Evolutionary conservation across 1,140 invertebrate genomes (phyloP).

Genomic region (Zaprionus gabonicus): DNA sequence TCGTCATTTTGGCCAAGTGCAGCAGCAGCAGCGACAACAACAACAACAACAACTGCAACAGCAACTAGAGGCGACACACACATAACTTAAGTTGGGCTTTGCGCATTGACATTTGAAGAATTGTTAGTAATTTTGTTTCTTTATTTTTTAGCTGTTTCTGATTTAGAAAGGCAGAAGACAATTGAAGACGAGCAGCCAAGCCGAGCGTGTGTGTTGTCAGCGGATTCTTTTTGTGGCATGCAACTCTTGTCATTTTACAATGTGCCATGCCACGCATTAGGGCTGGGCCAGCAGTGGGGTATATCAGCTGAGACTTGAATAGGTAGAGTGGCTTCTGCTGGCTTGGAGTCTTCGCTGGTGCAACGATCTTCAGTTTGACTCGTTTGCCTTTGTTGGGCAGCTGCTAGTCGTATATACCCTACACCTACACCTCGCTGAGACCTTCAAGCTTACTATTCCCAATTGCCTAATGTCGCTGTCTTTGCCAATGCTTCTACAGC

Average conservation of each 20-base stretch:
- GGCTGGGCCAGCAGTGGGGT: not conserved
- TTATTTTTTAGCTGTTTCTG: slow-evolving; percentile 17
- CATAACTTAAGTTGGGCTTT: slow-evolving; percentile 42
- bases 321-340: too few relatives aligned
- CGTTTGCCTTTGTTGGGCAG: not conserved
- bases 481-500: too few relatives aligned
- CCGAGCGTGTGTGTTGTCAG: slow-evolving; percentile 39
- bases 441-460: too few relatives aligned
- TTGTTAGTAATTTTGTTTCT: slow-evolving; percentile 19
- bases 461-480: too few relatives aligned
- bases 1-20: slow-evolving; percentile 43
- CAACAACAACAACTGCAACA: not conserved
- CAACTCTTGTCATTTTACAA: slow-evolving; percentile 31
- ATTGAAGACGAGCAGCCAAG: slow-evolving; percentile 39
- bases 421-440: too few relatives aligned
- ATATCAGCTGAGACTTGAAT: not conserved
- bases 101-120: slow-evolving; percentile 72
- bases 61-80: slow-evolving; percentile 5
- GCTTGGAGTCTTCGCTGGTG: too few relatives aligned
- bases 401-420: not conserved
- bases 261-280: slow-evolving; percentile 3
- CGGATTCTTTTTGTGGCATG: not conserved
- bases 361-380: too few relatives aligned
- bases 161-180: slow-evolving; percentile 52
- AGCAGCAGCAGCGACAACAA: not conserved